These are phyloP conservation scores for Dreissena rostriformis DNA, from an alignment of 1,140 invertebrate genomes.

Conservation along the genomic window DNA sequence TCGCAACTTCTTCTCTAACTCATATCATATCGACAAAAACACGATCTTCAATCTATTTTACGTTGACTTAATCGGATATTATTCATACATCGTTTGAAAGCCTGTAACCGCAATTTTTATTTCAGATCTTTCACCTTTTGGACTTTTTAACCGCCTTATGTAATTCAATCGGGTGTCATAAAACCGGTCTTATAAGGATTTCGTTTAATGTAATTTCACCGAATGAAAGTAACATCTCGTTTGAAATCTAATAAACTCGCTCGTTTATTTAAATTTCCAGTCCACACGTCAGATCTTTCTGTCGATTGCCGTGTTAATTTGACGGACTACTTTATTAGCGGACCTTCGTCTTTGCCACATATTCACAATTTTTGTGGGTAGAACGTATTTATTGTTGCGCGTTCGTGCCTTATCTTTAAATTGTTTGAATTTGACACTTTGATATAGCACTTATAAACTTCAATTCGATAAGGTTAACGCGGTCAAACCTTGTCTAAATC, in stretches of 20 bases:
- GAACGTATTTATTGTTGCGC: not conserved
- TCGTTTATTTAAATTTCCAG: not conserved
- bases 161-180: too few species aligned
- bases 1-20: too few species aligned
- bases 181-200: not conserved
- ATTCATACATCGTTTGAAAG: too few species aligned
- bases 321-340: not conserved
- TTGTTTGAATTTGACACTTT: slow-evolving; percentile 1
- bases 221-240: not conserved
- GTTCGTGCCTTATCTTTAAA: not conserved
- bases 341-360: not conserved
- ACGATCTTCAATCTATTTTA: too few species aligned
- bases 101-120: too few species aligned
- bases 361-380: not conserved
- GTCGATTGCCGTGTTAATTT: not conserved
- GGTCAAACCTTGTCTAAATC: not conserved
- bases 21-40: too few species aligned
- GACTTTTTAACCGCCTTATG: too few species aligned
- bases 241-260: not conserved
- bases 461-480: not conserved
- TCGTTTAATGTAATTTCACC: not conserved
- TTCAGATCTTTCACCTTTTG: too few species aligned
- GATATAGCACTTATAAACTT: not conserved
- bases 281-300: not conserved
- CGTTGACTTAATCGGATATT: too few species aligned